Percentiles rank a stretch among this genome's conserved stretches.
Evolutionary conservation across 2,888 invertebrate genomes (phyloP).

Genomic region (Leptura quadrifasciata): DNA sequence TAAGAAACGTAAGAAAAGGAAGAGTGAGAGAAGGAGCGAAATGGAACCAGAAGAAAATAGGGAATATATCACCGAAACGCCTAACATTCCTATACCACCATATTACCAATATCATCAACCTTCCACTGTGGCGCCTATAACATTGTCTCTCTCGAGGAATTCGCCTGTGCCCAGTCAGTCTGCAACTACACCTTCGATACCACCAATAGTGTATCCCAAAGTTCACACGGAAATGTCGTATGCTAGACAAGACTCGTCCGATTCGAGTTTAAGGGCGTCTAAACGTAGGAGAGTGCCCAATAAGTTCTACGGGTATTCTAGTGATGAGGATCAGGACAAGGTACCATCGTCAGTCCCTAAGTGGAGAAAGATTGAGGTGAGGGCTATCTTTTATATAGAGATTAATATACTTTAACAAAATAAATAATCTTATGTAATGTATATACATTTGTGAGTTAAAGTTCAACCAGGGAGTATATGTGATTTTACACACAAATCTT

Average conservation of each 20-base stretch:
- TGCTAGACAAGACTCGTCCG: slow-evolving; percentile 53
- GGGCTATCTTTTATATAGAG: neutral
- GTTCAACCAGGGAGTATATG: too few relatives aligned
- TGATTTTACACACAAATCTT: too few relatives aligned
- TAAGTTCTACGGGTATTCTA: slow-evolving; percentile 91
- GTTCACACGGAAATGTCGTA: slow-evolving; percentile 43
- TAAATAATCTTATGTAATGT: too few relatives aligned
- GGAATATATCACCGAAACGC: slow-evolving; percentile 73
- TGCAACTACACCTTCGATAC: slow-evolving; percentile 47
- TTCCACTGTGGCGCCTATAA: slow-evolving; percentile 66
- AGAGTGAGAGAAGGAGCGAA: slow-evolving; percentile 67
- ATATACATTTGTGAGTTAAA: too few relatives aligned
- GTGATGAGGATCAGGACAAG: slow-evolving; percentile 84
- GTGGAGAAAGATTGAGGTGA: slow-evolving; percentile 82
- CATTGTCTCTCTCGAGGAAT: slow-evolving; percentile 66
- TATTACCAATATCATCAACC: slow-evolving; percentile 64
- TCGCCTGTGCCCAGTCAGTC: slow-evolving; percentile 62
- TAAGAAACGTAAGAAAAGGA: slow-evolving; percentile 75
- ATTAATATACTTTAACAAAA: too few relatives aligned
- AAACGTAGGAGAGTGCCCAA: slow-evolving; percentile 89
- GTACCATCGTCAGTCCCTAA: slow-evolving; percentile 78
- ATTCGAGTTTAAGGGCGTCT: slow-evolving; percentile 82
- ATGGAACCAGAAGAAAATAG: slow-evolving; percentile 70
- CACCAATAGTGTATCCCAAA: slow-evolving; percentile 42
- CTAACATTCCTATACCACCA: slow-evolving; percentile 70